Evolutionary conservation across 1,140 invertebrate species (phyloP).

Genomic region (Drosophila miranda): DNA sequence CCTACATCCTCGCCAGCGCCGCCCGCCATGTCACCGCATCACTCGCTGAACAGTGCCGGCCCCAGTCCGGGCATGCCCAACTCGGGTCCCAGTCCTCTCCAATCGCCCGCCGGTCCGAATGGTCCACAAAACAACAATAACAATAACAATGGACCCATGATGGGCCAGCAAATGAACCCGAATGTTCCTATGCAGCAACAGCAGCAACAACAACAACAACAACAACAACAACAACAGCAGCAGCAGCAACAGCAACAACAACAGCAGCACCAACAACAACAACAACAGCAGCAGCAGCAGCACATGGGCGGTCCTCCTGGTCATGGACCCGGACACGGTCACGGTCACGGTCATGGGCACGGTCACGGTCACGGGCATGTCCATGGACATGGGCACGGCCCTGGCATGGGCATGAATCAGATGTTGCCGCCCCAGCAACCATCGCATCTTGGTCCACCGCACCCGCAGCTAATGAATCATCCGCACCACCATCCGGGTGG

Average conservation of each 20-base stretch:
- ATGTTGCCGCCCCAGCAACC: conserved; percentile 78
- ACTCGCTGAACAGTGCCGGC: conserved; percentile 70
- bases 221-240: conserved; percentile 42
- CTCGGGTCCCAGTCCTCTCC: conserved; percentile 71
- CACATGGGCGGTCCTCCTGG: conserved; percentile 66
- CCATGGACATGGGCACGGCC: conserved; percentile 47
- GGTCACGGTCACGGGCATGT: conserved; percentile 56
- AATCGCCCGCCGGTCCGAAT: conserved; percentile 82
- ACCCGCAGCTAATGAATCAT: conserved; percentile 71
- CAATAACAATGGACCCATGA: conserved; percentile 80
- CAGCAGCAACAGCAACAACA: conserved; percentile 36
- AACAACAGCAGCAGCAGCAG: conserved; percentile 62
- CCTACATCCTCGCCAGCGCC: conserved; percentile 80
- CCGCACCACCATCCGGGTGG: conserved; percentile 49
- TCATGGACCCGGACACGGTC: conserved; percentile 48
- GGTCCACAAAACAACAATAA: conserved; percentile 72
- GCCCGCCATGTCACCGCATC: conserved; percentile 78
- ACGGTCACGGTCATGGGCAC: conserved; percentile 52
- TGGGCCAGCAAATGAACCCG: conserved; percentile 74
- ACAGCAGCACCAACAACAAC: conserved; percentile 48
- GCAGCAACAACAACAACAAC: conserved; percentile 65
- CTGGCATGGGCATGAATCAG: conserved; percentile 77
- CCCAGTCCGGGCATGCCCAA: conserved; percentile 72
- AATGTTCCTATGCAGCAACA: conserved; percentile 81
- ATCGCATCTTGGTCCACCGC: conserved; percentile 67